Evolutionary conservation across 2,113 vertebrate genomes (phyloP), one percentile per base, ranked within the genome.

Genomic region (Megaceryle maxima): DNA sequence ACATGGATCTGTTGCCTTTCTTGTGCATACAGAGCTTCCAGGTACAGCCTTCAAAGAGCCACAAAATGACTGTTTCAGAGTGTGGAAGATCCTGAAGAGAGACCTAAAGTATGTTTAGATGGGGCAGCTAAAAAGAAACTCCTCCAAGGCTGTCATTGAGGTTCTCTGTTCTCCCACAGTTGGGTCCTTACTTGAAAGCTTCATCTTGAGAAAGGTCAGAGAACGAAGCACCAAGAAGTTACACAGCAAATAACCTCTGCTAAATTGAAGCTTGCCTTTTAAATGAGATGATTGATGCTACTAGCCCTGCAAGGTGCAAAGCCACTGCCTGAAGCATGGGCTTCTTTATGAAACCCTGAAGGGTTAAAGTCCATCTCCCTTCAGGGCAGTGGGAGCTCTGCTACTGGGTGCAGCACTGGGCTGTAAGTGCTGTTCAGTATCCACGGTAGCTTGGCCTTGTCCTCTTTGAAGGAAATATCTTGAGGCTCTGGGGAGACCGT

Each of bases 1-100:
- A 66, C 74, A 44, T 60, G 8, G 81, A 93, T 78, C 88, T 79
- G 81, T 26, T 74, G 69, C 77, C 55, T 73, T 94, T 53, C 92
- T 94, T 67, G 37, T 28, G 63, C 63, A 35, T 14, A 48, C 41
- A 62, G 25, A 68, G 46, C 41, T 66, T 84, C 87, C 83, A 88
- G 76, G 48, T 53, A 48, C 53, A 72, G 76, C 73, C 82, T 81
- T 78, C 2, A 13, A 69, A 70, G 41, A 83, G 75, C 78, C 0
- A 5, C 3, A 3, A 75, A 88, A 67, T 41, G 5, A 78, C 56
- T 1, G 24, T 70, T 91, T 62, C 21, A 68, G 26, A 73, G 37
- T 0, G 0, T 1, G 3, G 48, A 85, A 70, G 43, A 76, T 50
- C 50, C n/a, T 15, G 59, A 79, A 73, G 57, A 79, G n/a, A 51